Evolutionary conservation across 2,113 vertebrate genomes (phyloP), one percentile per base, ranked within the genome.

Genomic region (Hippocampus guttulatus): DNA sequence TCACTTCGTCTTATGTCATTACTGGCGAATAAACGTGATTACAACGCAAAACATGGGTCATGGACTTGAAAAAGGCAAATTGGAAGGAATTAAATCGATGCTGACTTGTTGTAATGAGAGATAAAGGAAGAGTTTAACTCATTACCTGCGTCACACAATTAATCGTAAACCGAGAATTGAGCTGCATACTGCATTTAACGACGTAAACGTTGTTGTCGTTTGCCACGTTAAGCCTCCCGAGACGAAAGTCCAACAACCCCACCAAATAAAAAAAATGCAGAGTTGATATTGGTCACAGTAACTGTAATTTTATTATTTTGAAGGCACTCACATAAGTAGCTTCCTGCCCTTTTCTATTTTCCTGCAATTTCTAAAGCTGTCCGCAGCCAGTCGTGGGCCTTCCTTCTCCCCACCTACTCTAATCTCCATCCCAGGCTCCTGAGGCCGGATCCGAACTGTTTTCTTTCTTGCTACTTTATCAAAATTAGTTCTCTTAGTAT

Each of bases 381-480:
- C 27, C 16, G 70, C 73, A 81, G 72, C 58, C 82, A 68, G 79
- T 51, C 30, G 83, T 51, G 40, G 74, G 76, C 51, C 76, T 51
- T 75, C 76, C 82, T 75, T 70, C 72, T 18, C 49, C 49, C 20
- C 16, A 18, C 51, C 7, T 9, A 23, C 21, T 2, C 66, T 75
- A 55, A 33, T 43, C 41, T 65, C 69, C 75, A 72, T 80, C 77
- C 76, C 70, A 49, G 63, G 63, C 75, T 38, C 33, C 33, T 7
- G 43, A 15, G 65, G 33, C 71, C 60, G 78, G 64, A 70, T n/a
- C 40, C 57, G 55, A 79, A 65, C 78, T 68, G 74, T 38, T 38
- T 6, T 38, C 33, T 38, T 5, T 38, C 33, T 38, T 5, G 33
- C 33, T 38, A 38, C 33, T 38, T 38, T 38, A 38, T 38, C 33